Evolutionary conservation across 1,140 invertebrate genomes (phyloP).

Genomic region (Sogatella furcifera): DNA sequence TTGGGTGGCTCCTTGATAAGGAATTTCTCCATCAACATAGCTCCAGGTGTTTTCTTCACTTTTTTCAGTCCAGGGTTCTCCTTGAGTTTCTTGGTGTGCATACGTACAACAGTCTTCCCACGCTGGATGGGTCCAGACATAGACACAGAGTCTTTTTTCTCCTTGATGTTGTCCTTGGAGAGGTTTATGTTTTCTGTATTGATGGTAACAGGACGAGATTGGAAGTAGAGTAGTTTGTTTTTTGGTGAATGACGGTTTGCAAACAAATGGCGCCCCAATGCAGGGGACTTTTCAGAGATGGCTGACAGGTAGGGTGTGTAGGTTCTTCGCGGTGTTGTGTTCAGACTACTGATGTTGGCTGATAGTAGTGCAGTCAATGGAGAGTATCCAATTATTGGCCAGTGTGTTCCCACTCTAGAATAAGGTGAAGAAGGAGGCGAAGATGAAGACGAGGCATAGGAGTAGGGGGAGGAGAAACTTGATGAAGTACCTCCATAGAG

Average conservation of each 20-base stretch:
- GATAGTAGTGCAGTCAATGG: constrained; percentile 7
- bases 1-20: constrained; percentile 50
- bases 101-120: constrained; percentile 54
- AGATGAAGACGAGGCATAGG: neutral
- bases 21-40: constrained; percentile 63
- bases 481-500: constrained; percentile 5
- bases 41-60: constrained; percentile 51
- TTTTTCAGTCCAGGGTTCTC: constrained; percentile 21
- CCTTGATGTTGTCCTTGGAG: constrained; percentile 5
- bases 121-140: constrained; percentile 61
- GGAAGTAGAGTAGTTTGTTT: constrained; percentile 27
- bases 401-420: neutral
- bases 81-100: constrained; percentile 41
- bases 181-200: constrained; percentile 77
- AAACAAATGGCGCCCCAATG: neutral
- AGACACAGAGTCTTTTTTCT: constrained; percentile 1
- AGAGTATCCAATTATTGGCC: constrained; percentile 5
- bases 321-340: constrained; percentile 1
- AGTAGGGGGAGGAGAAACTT: constrained; percentile 15
- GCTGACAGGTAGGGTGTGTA: constrained; percentile 11
- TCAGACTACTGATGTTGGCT: constrained; percentile 2
- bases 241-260: constrained; percentile 5
- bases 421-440: neutral
- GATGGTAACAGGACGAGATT: constrained; percentile 49
- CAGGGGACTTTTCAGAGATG: constrained; percentile 40